Base-by-base conservation (phyloP, 1,140 invertebrate species). In the Cotesia vestalis region DNA sequence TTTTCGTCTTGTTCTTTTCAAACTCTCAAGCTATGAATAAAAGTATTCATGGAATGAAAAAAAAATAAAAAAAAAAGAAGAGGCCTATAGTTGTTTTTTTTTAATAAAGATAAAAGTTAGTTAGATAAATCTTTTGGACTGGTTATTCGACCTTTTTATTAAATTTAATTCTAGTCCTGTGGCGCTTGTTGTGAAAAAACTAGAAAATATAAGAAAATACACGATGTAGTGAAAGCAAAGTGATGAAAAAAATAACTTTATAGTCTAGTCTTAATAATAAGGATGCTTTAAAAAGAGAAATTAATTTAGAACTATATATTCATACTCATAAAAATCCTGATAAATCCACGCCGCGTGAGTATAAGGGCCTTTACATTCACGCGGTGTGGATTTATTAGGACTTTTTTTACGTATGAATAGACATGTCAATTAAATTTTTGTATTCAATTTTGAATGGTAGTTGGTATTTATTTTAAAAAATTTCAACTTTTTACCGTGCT, bases 81-180 rank as follows among this genome's bases (percentile, higher is more conserved):
- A 17, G 4, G 12, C 17, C 6, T 20, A 20, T 59, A 27, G 1
- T 59, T 1, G 55, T 59, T 14, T 20, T 59, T 59, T 20, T 5
- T 20, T 20, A 59, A 59, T 8, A 59, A 9, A 53, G 36, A 53
- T n/a, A 52, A 27, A 69, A 6, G 59, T 40, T 20, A 63, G 66
- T 52, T 51, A 36, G 11, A 17, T 40, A 36, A 12, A 17, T 40
- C 55, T 35, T 36, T 38, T 46, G 46, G 2, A 46, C 53, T 35
- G 11, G 52, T 14, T 52, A 40, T 35, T 67, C 17, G 61, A 69
- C 68, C 51, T 61, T 57, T 69, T 61, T 57, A 69, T 69, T 59
- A 69, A 69, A 69, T 69, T 62, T 38, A 69, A 36, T 62, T 34
- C 60, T 9, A 51, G 57, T 46, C 38, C 38, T 17, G 55, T 14